These are phyloP conservation scores for Xestia c-nigrum DNA, from an alignment of 2,888 invertebrate species.

Conservation along the genomic window DNA sequence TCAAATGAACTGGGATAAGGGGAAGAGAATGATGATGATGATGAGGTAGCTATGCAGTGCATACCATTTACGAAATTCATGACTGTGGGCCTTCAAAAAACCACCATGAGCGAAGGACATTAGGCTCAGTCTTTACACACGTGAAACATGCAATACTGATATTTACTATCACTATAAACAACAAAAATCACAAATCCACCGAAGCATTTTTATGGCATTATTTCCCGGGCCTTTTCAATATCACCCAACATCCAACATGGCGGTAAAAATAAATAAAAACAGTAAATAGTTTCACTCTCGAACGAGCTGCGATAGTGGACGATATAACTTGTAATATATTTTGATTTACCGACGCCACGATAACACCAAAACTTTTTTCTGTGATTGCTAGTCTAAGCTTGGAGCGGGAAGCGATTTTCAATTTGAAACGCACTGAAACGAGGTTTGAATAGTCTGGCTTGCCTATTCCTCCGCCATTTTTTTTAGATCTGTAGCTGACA, in stretches of 20 bases:
- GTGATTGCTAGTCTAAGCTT: background rate
- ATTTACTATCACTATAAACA: background rate
- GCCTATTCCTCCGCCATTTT: too few species aligned
- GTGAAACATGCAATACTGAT: background rate
- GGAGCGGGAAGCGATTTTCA: conserved; percentile 39
- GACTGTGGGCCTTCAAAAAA: background rate
- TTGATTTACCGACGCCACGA: conserved; percentile 71
- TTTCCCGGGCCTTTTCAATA: conserved; percentile 42
- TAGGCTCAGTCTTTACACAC: background rate
- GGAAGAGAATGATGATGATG: too few species aligned
- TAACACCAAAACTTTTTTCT: conserved; percentile 66
- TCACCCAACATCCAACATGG: conserved; percentile 43
- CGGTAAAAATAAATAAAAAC: conserved; percentile 52
- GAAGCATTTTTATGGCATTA: conserved; percentile 25
- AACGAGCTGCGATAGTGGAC: conserved; percentile 54
- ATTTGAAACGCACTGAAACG: too few species aligned
- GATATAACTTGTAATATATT: conserved; percentile 68
- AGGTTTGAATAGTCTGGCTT: too few species aligned
- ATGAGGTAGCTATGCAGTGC: background rate
- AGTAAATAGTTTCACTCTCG: conserved; percentile 57
- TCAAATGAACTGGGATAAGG: too few species aligned
- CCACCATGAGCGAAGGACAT: background rate
- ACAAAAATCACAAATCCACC: conserved; percentile 17
- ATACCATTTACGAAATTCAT: background rate
- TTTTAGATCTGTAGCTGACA: too few species aligned